Evolutionary conservation across 2,797 vertebrate genomes (phyloP).

Genomic region (Sebastes cheni): DNA sequence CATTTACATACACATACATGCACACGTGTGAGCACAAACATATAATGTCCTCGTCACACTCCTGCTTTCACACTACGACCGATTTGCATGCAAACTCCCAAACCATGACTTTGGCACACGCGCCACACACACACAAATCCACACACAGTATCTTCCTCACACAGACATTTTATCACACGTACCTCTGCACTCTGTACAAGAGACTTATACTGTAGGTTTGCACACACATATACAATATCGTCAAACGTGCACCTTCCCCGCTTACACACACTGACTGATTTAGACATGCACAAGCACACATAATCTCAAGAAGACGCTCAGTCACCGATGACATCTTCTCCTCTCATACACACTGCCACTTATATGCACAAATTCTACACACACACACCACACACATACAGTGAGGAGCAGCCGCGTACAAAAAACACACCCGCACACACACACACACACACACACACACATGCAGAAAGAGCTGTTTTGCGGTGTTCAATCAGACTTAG

Average conservation of each 20-base stretch:
- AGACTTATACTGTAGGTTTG: not conserved
- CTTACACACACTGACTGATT: constrained; percentile 9
- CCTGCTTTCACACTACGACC: not conserved
- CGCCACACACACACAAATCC: not conserved
- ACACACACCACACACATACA: not conserved
- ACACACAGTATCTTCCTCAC: constrained; percentile 7
- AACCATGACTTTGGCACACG: not conserved
- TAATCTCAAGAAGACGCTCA: constrained; percentile 29
- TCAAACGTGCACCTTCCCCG: constrained; percentile 2
- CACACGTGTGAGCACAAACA: constrained; percentile 42
- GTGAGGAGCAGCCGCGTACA: not conserved
- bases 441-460: not conserved
- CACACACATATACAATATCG: not conserved
- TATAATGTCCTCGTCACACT: constrained; percentile 25
- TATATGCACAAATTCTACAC: constrained; percentile 1
- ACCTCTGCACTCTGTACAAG: not conserved
- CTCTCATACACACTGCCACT: not conserved
- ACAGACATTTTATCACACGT: constrained; percentile 13
- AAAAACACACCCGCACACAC: constrained; percentile 14
- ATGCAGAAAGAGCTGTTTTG: constrained; percentile 46
- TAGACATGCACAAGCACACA: constrained; percentile 1
- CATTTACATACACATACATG: constrained; percentile 58
- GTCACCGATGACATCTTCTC: constrained; percentile 18
- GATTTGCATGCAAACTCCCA: constrained; percentile 28
- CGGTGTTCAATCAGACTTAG: constrained; percentile 76